phyloP scores from a whole-genome alignment of 2,113 vertebrate genomes.

The Muntiacus muntjak region DNA sequence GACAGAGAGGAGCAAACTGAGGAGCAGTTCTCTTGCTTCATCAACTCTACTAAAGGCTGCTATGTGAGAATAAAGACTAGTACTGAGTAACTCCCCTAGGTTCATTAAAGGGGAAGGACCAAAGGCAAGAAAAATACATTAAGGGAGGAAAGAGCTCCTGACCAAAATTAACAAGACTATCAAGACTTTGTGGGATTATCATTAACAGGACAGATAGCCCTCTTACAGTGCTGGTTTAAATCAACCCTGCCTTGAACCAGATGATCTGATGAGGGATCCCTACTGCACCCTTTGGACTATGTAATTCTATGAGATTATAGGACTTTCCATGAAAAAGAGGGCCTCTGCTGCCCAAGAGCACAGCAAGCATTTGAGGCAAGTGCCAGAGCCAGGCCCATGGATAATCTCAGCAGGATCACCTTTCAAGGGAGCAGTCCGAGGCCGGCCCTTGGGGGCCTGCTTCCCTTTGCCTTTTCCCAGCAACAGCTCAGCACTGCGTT shows the following conservation, averaged over 20 bases:
- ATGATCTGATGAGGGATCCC: neutral
- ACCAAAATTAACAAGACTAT: neutral
- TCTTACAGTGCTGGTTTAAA: neutral
- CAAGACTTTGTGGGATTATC: constrained; percentile 17
- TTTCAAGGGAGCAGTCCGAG: constrained; percentile 95
- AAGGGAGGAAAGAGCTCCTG: neutral
- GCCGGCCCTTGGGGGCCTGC: constrained; percentile 89
- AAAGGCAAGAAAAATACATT: constrained; percentile 15
- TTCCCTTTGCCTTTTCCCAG: constrained; percentile 90
- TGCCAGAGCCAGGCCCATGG: constrained; percentile 6
- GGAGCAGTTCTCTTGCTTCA: neutral
- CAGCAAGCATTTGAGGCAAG: neutral
- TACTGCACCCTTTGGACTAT: neutral
- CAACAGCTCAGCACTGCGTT: constrained; percentile 83
- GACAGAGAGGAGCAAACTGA: constrained; percentile 15
- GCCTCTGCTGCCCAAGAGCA: neutral
- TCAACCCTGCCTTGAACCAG: neutral
- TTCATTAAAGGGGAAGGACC: neutral
- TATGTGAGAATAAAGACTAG: neutral
- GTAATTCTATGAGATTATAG: constrained; percentile 24
- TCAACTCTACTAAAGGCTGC: constrained; percentile 25
- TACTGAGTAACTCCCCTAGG: neutral
- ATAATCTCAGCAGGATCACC: constrained; percentile 81
- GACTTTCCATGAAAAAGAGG: constrained; percentile 30
- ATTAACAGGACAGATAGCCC: neutral